Conservation (phyloP, 2,797 vertebrate genomes). For the Channallabes apus region DNA sequence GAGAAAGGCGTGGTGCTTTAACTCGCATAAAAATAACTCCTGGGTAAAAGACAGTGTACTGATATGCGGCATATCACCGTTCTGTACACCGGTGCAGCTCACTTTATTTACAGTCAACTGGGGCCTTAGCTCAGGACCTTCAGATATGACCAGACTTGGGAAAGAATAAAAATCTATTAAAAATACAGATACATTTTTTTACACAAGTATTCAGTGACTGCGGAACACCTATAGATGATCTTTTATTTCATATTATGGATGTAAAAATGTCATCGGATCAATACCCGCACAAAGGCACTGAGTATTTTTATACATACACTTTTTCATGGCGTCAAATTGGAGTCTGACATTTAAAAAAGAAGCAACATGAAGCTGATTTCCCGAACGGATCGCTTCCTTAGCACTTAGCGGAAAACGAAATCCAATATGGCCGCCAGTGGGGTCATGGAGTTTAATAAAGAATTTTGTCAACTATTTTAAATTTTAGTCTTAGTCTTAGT, state of each 20-base stretch:
- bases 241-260: not conserved
- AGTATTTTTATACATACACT: not conserved
- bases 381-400: no score
- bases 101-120: not conserved
- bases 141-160: not conserved
- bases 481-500: no score
- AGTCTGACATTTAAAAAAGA: not conserved
- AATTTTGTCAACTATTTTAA: no score
- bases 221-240: not conserved
- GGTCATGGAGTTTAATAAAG: no score
- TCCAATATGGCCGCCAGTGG: no score
- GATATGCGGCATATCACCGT: not conserved
- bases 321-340: not conserved
- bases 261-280: not conserved
- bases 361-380: not conserved
- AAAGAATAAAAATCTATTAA: not conserved
- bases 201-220: not conserved
- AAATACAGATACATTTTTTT: not conserved
- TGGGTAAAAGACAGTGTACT: not conserved
- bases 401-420: no score
- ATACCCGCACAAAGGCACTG: not conserved
- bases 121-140: no score
- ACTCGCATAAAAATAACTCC: conserved; percentile 5
- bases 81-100: not conserved
- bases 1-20: conserved; percentile 66